phyloP scores from a whole-genome alignment of 2,797 vertebrate genomes.

The Melanotaenia pygmaea region DNA sequence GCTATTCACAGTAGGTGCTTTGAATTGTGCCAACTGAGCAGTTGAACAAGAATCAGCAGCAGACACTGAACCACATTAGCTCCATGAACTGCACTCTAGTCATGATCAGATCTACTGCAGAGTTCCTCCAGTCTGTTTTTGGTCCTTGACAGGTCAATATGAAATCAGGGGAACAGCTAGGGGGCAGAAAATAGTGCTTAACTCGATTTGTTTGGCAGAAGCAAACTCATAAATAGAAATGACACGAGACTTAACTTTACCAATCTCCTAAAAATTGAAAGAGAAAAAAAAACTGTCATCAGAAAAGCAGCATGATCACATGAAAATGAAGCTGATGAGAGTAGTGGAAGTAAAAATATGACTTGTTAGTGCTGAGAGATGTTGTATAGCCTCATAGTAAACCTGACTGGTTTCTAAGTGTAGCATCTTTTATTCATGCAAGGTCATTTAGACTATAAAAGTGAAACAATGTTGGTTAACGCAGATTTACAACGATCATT shows the following conservation, averaged over 20 bases:
- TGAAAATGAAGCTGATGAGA: background rate
- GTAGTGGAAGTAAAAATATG: background rate
- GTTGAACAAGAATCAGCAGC: background rate
- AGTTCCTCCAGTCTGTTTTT: background rate
- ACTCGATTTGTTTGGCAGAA: background rate
- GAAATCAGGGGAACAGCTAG: background rate
- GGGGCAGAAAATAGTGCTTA: no score
- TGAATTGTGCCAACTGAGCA: background rate
- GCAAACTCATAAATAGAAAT: no score
- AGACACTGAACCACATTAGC: background rate
- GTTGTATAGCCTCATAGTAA: no score
- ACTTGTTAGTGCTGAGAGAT: no score
- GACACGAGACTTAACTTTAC: no score
- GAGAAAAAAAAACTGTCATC: no score
- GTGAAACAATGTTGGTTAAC: background rate
- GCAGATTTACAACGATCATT: background rate
- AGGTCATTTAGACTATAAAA: background rate
- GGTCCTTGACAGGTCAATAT: background rate
- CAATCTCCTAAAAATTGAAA: no score
- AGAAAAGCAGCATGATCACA: background rate
- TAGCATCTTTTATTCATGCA: background rate
- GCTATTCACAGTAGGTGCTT: background rate
- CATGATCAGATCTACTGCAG: background rate
- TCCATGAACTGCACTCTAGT: background rate
- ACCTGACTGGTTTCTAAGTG: background rate